Base-by-base conservation (phyloP, 2,113 vertebrate species). In the Lynx canadensis region DNA sequence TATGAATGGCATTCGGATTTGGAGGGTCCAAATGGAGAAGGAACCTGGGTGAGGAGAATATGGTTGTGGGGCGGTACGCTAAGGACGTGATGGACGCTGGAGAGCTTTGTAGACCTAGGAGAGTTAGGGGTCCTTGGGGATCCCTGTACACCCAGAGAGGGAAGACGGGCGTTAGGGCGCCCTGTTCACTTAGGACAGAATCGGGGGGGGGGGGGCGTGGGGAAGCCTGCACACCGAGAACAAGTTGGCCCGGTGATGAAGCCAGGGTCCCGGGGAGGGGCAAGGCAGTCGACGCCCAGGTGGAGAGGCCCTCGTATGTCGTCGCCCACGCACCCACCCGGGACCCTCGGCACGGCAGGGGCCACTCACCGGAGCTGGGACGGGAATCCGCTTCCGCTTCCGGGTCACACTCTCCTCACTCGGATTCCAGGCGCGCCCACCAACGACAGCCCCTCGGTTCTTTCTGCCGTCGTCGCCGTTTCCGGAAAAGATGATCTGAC, bases 301-400 rank as follows among this genome's bases (percentile, higher is more conserved):
- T 66, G 0, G n/a, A 19, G 33, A 79, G 8, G 3, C 41, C 82
- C 66, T 33, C 18, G 10, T 23, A n/a, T 10, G 21, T 25, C 36
- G n/a, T 76, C 71, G 50, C 74, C 71, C 74, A 48, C 55, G 23
- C 3, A 36, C 78, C 82, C 86, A 63, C 79, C 89, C 27, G n/a
- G 36, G 84, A 76, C 87, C 92, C 71, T 48, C 36, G 25, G 88
- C 66, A 69, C 45, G 6, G 27, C 41, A 19, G 71, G 41, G 50
- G 63, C 93, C 95, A 98, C 98, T 98, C 97, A 98, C 97, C 98
- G 73, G 66, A 96, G 97, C 60, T 33, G 94, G 63, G 71, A 76
- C 57, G 4, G 78, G 60, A 50, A 8, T 13, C 68, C 7, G 82
- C 60, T 97, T 97, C 98, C 98, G 95, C 85, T 97, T 98, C 97